Evolutionary conservation across 1,140 invertebrate species (phyloP).

Genomic region (Popillia japonica): DNA sequence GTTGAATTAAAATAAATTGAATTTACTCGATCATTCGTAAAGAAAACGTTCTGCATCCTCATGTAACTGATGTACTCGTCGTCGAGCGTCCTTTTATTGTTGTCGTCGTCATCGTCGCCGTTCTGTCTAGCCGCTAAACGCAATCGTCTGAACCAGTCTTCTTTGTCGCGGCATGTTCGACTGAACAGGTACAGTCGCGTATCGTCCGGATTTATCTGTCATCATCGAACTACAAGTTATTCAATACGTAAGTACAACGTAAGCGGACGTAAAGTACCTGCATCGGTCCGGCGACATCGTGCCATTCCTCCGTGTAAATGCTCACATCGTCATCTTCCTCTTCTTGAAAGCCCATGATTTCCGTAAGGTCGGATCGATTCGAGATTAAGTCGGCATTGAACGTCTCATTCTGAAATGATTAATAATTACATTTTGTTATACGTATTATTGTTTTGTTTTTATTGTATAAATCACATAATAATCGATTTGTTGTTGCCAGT

Average conservation of each 20-base stretch:
- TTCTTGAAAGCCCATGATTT: neutral
- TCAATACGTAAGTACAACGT: neutral
- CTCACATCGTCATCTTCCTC: constrained; percentile 18
- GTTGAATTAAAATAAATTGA: too few species aligned
- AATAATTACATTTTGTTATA: too few species aligned
- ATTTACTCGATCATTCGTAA: neutral
- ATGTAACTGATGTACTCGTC: constrained; percentile 36
- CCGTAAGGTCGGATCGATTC: neutral
- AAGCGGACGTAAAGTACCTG: neutral
- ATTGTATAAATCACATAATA: too few species aligned
- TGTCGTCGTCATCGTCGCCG: neutral
- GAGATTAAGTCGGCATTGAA: neutral
- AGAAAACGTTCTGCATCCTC: constrained; percentile 38
- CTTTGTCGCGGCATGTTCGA: constrained; percentile 85
- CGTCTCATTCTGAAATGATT: neutral
- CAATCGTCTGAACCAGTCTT: constrained; percentile 77
- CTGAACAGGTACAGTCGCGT: constrained; percentile 76
- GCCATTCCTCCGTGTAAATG: neutral
- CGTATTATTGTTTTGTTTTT: too few species aligned
- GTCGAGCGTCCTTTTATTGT: neutral
- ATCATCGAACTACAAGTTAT: neutral
- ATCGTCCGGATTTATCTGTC: constrained; percentile 51
- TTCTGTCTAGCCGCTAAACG: constrained; percentile 44
- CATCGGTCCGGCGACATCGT: neutral
- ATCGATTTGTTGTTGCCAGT: too few species aligned